Base-by-base conservation (phyloP, 2,888 invertebrate species). In the Folsomia candida region DNA sequence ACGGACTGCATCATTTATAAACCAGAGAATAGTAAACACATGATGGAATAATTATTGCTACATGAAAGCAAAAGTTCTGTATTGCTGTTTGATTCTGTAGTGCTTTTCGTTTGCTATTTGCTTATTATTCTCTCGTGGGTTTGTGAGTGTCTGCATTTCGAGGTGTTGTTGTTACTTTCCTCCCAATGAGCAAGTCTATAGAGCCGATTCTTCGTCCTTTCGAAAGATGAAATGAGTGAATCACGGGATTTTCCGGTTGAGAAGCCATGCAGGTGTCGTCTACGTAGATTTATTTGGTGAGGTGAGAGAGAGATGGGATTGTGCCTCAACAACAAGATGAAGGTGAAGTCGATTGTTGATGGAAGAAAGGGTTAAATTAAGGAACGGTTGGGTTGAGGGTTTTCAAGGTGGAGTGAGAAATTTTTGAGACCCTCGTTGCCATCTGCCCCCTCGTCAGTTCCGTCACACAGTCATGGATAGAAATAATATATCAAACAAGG, bases 191-290 rank as follows among this genome's bases (percentile, higher is more conserved):
- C n/a, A n/a, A n/a, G n/a, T n/a, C n/a, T n/a, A n/a, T n/a, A n/a
- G n/a, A n/a, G n/a, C n/a, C n/a, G n/a, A n/a, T n/a, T n/a, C 37
- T 37, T 37, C 37, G 4, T 37, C 37, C 37, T 9, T 37, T 37
- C 37, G 37, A 37, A 9, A 37, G 37, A 37, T 37, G 37, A 37
- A 37, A 37, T 37, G 37, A 37, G 37, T 37, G 71, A 70, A 72
- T 65, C 65, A 69, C 57, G 66, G 63, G 67, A 70, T 75, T 77
- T 77, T 77, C 75, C 75, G 77, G 71, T 74, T 77, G 77, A 67
- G 74, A 76, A 76, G 72, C 68, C 77, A 77, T 72, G 75, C 77
- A 77, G 73, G 75, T 72, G 72, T 70, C 62, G 60, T 67, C 61
- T 29, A n/a, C 24, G 25, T 3, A n/a, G 24, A 60, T 54, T 54